phyloP scores from a whole-genome alignment of 2,888 invertebrate genomes.

The Lycaena phlaeas region DNA sequence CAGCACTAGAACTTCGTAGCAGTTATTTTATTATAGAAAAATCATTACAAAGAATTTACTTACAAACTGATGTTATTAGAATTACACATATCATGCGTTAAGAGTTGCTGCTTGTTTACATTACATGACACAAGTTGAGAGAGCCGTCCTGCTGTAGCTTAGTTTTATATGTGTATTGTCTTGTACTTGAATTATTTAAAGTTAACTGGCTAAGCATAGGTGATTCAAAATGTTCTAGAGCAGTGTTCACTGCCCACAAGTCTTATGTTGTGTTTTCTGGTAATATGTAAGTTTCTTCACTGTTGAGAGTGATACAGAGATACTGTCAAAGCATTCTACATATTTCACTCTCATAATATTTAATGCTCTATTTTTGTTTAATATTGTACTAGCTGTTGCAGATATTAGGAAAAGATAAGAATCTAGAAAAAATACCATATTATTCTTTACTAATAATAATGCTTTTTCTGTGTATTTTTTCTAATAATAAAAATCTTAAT shows the following conservation, averaged over 20 bases:
- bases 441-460: too few relatives aligned
- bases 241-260: background rate
- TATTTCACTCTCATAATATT: too few relatives aligned
- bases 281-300: too few relatives aligned
- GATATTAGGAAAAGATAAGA: too few relatives aligned
- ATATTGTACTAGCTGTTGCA: too few relatives aligned
- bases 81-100: slow-evolving; percentile 43
- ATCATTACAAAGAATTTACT: slow-evolving; percentile 8
- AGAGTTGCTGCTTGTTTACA: slow-evolving; percentile 36
- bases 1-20: slow-evolving; percentile 8
- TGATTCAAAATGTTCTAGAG: background rate
- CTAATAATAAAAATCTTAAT: too few relatives aligned
- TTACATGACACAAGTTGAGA: slow-evolving; percentile 33
- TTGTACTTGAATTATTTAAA: slow-evolving; percentile 20
- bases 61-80: slow-evolving; percentile 25
- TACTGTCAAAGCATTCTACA: too few relatives aligned
- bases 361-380: too few relatives aligned
- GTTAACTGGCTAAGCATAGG: slow-evolving; percentile 16
- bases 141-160: slow-evolving; percentile 60
- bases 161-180: slow-evolving; percentile 23
- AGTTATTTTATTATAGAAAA: slow-evolving; percentile 1
- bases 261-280: too few relatives aligned
- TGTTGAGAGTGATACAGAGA: too few relatives aligned
- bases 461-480: too few relatives aligned
- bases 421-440: too few relatives aligned